A percentile compares a stretch with the other conserved stretches of the same genome.
Conservation (phyloP, 92 coral and sea anemone genomes). For the Virgularia gustaviana region DNA sequence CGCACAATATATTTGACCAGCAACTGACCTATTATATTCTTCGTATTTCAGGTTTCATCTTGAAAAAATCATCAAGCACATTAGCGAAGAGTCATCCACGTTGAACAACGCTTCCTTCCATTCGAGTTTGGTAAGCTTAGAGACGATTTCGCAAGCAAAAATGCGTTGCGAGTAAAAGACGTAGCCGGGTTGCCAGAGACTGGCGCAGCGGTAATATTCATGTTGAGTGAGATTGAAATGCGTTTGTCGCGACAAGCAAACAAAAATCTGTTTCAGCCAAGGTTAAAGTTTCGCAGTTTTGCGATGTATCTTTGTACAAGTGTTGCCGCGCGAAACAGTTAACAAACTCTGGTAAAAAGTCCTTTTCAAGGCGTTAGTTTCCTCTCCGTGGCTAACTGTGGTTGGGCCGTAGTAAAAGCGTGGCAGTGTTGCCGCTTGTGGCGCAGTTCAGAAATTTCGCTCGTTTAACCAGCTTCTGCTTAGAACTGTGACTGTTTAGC, state of each 20-base stretch:
- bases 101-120: not conserved
- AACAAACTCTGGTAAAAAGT: not conserved
- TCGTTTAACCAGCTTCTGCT: not conserved
- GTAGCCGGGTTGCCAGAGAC: slow-evolving; percentile 12
- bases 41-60: slow-evolving; percentile 28
- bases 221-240: slow-evolving; percentile 9
- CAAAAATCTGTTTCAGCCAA: not conserved
- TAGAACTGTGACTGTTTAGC: too few species aligned
- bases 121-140: slow-evolving; percentile 25
- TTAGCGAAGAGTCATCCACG: slow-evolving; percentile 22
- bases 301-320: slow-evolving; percentile 13
- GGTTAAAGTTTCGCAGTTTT: slow-evolving; percentile 7
- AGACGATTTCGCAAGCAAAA: slow-evolving; percentile 35
- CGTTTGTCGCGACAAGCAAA: slow-evolving; percentile 24
- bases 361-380: slow-evolving; percentile 4
- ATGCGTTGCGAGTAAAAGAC: not conserved
- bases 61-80: slow-evolving; percentile 26
- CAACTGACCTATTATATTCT: slow-evolving; percentile 3
- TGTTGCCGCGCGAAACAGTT: slow-evolving; percentile 25
- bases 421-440: slow-evolving; percentile 20
- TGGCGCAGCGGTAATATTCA: slow-evolving; percentile 35
- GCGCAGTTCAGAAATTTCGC: slow-evolving; percentile 28
- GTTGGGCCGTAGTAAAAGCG: too few species aligned
- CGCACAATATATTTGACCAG: slow-evolving; percentile 24
- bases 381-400: not conserved